Conservation (phyloP, 2,113 vertebrate species). For the Coturnix japonica region DNA sequence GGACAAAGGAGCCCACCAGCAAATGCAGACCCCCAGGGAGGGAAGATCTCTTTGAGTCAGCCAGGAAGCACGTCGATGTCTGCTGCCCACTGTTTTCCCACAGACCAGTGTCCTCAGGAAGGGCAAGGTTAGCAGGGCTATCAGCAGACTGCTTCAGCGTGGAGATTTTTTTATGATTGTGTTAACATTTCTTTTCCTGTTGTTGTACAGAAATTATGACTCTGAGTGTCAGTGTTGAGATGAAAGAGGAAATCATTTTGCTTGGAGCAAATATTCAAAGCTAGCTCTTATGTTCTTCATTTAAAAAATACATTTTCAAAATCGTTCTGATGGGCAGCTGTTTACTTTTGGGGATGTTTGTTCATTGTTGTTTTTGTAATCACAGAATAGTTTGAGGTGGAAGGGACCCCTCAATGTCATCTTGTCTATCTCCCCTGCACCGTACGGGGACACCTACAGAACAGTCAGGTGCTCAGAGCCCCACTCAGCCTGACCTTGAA, state of each 20-base stretch:
- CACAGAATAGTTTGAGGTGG: no score
- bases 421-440: no score
- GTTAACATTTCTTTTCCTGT: background rate
- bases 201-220: background rate
- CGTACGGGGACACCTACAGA: no score
- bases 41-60: background rate
- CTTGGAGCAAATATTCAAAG: background rate
- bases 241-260: background rate
- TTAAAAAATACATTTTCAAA: background rate
- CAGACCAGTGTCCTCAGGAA: background rate
- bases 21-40: background rate
- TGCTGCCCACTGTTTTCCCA: background rate
- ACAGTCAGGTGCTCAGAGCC: no score
- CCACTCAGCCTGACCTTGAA: no score
- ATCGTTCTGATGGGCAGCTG: background rate
- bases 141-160: background rate
- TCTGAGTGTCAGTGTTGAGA: background rate
- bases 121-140: background rate
- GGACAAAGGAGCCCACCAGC: rapidly evolving
- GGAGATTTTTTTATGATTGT: background rate
- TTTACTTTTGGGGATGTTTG: background rate
- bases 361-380: background rate
- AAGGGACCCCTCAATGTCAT: no score
- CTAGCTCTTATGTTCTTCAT: background rate
- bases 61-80: background rate